These are phyloP conservation scores for Lichenostomus cassidix DNA, from an alignment of 2,113 vertebrate species.

Conservation along the genomic window DNA sequence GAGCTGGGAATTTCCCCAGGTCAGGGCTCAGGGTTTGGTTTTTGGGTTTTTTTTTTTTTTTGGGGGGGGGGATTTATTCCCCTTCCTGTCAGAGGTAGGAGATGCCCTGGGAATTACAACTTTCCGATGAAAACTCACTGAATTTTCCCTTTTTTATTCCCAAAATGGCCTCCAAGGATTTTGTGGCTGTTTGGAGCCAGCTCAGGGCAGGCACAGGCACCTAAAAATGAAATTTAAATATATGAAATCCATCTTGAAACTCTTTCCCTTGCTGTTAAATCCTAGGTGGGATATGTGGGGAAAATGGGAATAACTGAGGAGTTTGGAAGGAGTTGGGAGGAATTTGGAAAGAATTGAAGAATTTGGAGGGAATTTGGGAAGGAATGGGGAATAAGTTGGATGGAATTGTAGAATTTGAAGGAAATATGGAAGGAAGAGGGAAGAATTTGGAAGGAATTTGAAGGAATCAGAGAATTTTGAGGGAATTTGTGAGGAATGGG, in stretches of 20 bases:
- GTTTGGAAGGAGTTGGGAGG: neutral
- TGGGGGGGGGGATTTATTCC: neutral
- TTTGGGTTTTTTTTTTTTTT: no score
- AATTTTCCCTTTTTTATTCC: neutral
- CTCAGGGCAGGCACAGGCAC: no score
- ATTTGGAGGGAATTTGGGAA: neutral
- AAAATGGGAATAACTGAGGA: neutral
- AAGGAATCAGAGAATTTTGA: neutral
- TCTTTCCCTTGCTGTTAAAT: neutral
- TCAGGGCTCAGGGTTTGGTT: neutral
- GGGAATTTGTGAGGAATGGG: neutral
- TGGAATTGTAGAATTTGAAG: neutral
- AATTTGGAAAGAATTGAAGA: neutral
- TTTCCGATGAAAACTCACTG: rapidly evolving
- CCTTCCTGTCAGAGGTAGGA: neutral
- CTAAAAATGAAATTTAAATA: neutral
- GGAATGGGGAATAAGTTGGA: neutral
- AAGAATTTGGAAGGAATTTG: neutral
- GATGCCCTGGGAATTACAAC: neutral
- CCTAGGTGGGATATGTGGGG: neutral
- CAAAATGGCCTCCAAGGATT: neutral
- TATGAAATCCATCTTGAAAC: neutral
- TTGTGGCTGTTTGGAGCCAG: neutral
- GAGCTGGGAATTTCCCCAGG: neutral
- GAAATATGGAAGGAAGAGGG: no score